Evolutionary conservation across 2,888 invertebrate genomes (phyloP), one percentile per base, ranked within the genome.

Genomic region (Plusia festucae): DNA sequence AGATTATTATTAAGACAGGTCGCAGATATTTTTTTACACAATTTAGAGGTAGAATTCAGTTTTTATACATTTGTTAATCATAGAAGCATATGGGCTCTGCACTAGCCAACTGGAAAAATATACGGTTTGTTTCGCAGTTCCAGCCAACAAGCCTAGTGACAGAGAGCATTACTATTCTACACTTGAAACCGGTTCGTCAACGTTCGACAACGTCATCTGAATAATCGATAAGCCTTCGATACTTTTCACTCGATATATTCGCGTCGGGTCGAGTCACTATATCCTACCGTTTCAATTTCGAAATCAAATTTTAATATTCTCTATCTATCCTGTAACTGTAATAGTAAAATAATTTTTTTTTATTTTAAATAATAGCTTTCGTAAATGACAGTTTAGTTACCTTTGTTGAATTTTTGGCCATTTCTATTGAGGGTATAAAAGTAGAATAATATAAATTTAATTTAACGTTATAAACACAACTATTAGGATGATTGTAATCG

Each of bases 151-250:
- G n/a, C 5, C n/a, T 15, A 40, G 3, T 40, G 40, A 6, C 7
- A 7, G 13, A n/a, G 4, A n/a, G 3, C 15, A n/a, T 40, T n/a
- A 40, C 40, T 40, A 40, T 40, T 40, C 40, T 40, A 40, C n/a
- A 40, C 40, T 73, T 61, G 44, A 57, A 70, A 65, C 61, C 18
- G 53, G 64, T 65, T 61, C 46, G 46, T 49, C 18, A 18, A 18
- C 46, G 46, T 49, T 18, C 20, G 18, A 20, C 16, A 49, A 49
- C 46, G 65, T 65, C 60, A 73, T 73, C 70, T 73, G 73, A 73
- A 73, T 73, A 73, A 73, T 70, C 73, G 66, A 73, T 73, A 73
- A 65, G 46, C 20, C 11, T 2, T 49, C 18, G 18, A 20, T 18
- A 49, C 46, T 49, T 66, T 57, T 44, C 73, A 73, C 46, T 70